A percentile compares a stretch with the other conserved stretches of the same genome.
Evolutionary conservation across 2,797 vertebrate species (phyloP).

Genomic region (Rhabdomys pumilio): DNA sequence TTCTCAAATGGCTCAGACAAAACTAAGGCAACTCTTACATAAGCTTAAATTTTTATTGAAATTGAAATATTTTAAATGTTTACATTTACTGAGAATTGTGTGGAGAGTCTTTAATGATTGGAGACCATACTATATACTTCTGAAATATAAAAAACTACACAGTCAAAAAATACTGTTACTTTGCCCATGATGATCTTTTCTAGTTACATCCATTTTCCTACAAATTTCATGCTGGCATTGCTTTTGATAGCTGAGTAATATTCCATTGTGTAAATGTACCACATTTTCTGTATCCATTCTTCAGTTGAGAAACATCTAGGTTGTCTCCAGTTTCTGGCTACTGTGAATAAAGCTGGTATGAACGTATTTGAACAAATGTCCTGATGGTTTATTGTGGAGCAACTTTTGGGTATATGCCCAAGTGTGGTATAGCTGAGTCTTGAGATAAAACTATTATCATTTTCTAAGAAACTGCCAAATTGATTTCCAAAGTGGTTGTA

Average conservation of each 20-base stretch:
- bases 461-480: background rate
- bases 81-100: background rate
- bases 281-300: background rate
- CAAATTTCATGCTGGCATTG: background rate
- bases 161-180: background rate
- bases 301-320: background rate
- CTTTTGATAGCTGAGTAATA: background rate
- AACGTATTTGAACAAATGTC: background rate
- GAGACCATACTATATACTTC: background rate
- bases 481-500: background rate
- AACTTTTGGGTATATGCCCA: background rate
- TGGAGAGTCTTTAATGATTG: background rate
- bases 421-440: background rate
- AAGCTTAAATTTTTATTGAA: slow-evolving; percentile 26
- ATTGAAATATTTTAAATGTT: background rate
- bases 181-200: background rate
- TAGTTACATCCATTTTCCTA: background rate
- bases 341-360: background rate
- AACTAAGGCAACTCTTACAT: background rate
- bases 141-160: background rate
- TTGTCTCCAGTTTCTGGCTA: background rate
- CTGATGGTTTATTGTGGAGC: background rate
- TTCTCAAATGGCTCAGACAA: background rate
- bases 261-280: background rate
- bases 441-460: background rate